Conservation (phyloP, 2,888 invertebrate genomes). For the Cheilosia soror region DNA sequence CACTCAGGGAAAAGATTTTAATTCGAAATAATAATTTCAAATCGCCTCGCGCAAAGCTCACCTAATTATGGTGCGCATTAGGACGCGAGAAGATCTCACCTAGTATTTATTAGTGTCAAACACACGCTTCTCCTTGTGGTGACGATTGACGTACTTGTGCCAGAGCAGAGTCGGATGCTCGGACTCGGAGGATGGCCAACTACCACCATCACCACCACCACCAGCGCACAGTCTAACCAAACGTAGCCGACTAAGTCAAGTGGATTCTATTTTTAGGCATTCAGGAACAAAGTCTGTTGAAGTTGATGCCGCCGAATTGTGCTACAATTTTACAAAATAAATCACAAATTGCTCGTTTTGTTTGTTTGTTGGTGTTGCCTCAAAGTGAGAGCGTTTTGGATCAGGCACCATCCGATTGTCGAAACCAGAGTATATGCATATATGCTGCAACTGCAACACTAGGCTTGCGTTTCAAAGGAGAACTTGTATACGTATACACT, state of each 20-base stretch:
- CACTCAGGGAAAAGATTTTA: constrained; percentile 18
- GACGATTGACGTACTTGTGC: constrained; percentile 73
- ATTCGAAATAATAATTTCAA: constrained; percentile 51
- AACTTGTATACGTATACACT: constrained; percentile 35
- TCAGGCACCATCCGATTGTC: constrained; percentile 71
- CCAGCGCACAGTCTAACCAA: constrained; percentile 22
- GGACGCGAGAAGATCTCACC: constrained; percentile 50
- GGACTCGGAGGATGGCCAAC: constrained; percentile 52
- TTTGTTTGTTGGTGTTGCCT: constrained; percentile 59
- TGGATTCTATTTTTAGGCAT: constrained; percentile 62
- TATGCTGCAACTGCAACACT: constrained; percentile 14
- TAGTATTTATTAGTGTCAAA: constrained; percentile 68
- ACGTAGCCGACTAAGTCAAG: constrained; percentile 57
- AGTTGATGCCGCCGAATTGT: constrained; percentile 55
- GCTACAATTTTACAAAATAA: constrained; percentile 66
- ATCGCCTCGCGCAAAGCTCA: constrained; percentile 34
- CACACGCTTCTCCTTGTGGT: constrained; percentile 45
- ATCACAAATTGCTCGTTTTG: constrained; percentile 67
- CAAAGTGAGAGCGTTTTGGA: constrained; percentile 74
- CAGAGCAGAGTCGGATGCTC: constrained; percentile 52
- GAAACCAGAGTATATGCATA: constrained; percentile 75
- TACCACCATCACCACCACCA: constrained; percentile 26
- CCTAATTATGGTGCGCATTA: constrained; percentile 52
- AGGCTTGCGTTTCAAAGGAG: constrained; percentile 74
- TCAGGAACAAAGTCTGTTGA: constrained; percentile 66